Conservation (phyloP, 2,888 invertebrate genomes). For the Neocrepidodera transversa region DNA sequence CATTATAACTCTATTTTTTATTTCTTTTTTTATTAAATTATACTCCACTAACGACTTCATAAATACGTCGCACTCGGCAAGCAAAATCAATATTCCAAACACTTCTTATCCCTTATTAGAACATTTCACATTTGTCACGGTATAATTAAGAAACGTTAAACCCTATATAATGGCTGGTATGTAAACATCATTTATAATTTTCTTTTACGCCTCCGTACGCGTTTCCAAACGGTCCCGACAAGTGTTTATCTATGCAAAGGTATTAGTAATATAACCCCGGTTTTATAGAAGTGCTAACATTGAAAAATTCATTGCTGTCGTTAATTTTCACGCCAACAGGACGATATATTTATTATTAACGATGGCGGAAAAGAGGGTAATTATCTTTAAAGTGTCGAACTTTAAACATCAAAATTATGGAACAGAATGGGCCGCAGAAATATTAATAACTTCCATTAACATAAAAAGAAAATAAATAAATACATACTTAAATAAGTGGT, state of each 20-base stretch:
- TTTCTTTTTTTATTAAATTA: too few species aligned
- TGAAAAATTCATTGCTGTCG: conserved; percentile 18
- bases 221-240: conserved; percentile 19
- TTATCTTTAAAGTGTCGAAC: conserved; percentile 3
- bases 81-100: conserved; percentile 11
- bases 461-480: too few species aligned
- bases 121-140: conserved; percentile 22
- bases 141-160: conserved; percentile 24
- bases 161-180: conserved; percentile 18
- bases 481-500: too few species aligned
- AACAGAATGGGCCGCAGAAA: too few species aligned
- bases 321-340: conserved; percentile 12
- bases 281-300: conserved; percentile 22
- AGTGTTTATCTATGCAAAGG: conserved; percentile 30
- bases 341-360: conserved; percentile 12
- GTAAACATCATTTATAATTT: conserved; percentile 29
- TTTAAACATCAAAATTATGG: neutral
- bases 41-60: neutral
- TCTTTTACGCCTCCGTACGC: conserved; percentile 26
- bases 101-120: conserved; percentile 14
- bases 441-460: too few species aligned
- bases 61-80: neutral
- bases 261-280: conserved; percentile 17
- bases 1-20: too few species aligned
- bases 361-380: conserved; percentile 2